Evolutionary conservation across 2,888 invertebrate species (phyloP), one percentile per base, ranked within the genome.

Genomic region (Cynaeus angustus): DNA sequence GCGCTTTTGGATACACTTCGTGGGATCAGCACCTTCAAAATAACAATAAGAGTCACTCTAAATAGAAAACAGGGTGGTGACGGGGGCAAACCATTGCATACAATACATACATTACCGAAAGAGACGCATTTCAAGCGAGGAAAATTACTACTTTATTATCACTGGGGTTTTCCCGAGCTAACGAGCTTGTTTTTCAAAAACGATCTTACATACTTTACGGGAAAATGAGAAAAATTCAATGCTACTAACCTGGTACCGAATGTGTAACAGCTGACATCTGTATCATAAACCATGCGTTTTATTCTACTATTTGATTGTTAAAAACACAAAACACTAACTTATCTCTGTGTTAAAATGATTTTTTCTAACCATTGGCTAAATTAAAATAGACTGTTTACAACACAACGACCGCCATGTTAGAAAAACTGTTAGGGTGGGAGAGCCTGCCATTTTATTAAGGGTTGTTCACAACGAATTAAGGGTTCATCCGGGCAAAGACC

Each of bases 1-100:
- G 85, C 92, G 90, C 88, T 93, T 93, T 87, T 91, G 92, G 88
- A 92, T 89, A 87, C 92, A 91, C 89, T 92, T 92, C 84, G 89
- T 89, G 86, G 92, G 91, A 89, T 92, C 92, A 88, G 91, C 90
- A 89, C 92, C 92, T 92, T 85, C 64, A 89, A 89, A 72, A 14
- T 8, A 48, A 78, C 72, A 76, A 16, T 10, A 72, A 78, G 77
- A 73, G 33, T 5, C 7, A 33, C 33, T 33, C n/a, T 33, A 33
- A 33, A 58, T 13, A 9, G 14, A 12, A 37, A 38, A 38, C 33
- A 53, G 30, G 55, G n/a, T 14, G 14, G 14, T 16, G 14, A 53
- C 14, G 48, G 26, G 48, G 48, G 48, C 48, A 48, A 48, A 10
- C 26, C 48, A n/a, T 26, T n/a, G 2, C 33, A n/a, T 9, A 7